Evolutionary conservation across 2,113 vertebrate genomes (phyloP).

Genomic region (Zingel zingel): DNA sequence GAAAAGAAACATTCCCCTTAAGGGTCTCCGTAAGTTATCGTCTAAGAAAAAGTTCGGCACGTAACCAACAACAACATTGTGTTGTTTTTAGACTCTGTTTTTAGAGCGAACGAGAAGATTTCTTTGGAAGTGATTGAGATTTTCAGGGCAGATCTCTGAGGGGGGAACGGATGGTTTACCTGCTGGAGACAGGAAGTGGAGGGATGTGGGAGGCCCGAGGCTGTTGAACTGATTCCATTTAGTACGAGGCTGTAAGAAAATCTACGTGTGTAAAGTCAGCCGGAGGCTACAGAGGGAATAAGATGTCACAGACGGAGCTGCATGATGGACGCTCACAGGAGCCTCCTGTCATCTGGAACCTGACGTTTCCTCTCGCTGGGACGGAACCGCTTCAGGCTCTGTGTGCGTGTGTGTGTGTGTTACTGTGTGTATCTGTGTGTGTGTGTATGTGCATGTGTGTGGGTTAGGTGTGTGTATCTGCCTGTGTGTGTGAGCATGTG

Average conservation of each 20-base stretch:
- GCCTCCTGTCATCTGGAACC: too few species aligned
- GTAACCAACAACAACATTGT: too few species aligned
- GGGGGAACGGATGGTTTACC: background rate
- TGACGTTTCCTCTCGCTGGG: background rate
- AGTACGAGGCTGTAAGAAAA: too few species aligned
- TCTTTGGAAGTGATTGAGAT: background rate
- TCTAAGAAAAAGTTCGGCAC: too few species aligned
- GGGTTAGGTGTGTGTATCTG: background rate
- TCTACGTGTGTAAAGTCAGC: background rate
- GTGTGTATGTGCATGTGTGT: background rate
- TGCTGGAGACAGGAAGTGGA: background rate
- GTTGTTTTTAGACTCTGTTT: too few species aligned
- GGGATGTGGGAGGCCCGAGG: background rate
- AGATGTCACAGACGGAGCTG: background rate
- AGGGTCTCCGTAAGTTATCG: too few species aligned
- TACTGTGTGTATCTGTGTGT: background rate
- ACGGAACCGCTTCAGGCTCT: too few species aligned
- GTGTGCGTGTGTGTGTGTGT: background rate
- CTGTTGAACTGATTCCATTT: background rate
- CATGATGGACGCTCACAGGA: constrained; percentile 11
- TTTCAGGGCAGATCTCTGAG: background rate
- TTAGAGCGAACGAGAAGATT: background rate
- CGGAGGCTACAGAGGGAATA: constrained; percentile 2
- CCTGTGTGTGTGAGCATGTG: too few species aligned
- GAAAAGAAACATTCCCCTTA: too few species aligned